Percentiles rank a stretch among this genome's conserved stretches.
Conservation (phyloP, 2,797 vertebrate genomes). For the Propithecus perrieri region DNA sequence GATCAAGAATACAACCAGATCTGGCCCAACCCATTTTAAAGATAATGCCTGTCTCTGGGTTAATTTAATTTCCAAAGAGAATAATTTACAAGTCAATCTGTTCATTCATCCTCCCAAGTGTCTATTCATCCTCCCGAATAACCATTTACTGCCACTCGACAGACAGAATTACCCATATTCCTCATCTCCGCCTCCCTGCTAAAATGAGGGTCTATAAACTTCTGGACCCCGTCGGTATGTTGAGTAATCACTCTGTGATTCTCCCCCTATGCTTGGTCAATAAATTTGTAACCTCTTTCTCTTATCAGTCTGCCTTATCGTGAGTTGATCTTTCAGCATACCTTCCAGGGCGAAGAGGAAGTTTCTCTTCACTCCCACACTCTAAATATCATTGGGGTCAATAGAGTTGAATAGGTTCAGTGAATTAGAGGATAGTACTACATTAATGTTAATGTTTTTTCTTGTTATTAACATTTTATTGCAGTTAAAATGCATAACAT, state of each 20-base stretch:
- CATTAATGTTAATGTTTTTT: not conserved
- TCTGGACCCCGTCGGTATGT: not conserved
- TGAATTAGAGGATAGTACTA: not conserved
- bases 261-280: not conserved
- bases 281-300: not conserved
- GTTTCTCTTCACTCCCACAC: not conserved
- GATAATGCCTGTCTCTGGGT: not conserved
- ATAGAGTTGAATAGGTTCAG: not conserved
- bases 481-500: not conserved
- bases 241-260: not conserved
- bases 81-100: not conserved
- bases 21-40: not conserved
- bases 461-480: not conserved
- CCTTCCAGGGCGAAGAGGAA: not conserved
- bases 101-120: not conserved
- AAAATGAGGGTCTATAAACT: not conserved
- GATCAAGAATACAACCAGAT: not conserved
- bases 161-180: not conserved
- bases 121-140: not conserved
- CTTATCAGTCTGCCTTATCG: not conserved
- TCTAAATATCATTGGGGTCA: not conserved
- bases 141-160: not conserved
- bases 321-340: not conserved
- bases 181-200: not conserved
- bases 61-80: not conserved